Percentiles rank a stretch among this genome's conserved stretches.
These are phyloP conservation scores for Sardinella longiceps DNA, from an alignment of 2,797 vertebrate genomes.

Conservation along the genomic window DNA sequence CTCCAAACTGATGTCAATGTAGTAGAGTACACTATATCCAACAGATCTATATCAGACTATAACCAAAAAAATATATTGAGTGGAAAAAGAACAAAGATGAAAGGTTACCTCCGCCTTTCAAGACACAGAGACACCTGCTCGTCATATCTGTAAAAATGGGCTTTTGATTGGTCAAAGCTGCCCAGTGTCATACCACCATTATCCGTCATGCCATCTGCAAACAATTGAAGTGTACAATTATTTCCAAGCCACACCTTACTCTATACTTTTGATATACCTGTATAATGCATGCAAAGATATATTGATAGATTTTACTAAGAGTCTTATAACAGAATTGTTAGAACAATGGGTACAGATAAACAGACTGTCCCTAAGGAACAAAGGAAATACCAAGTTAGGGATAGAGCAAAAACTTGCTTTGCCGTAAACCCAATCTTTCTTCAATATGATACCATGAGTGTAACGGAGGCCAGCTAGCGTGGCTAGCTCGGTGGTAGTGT, in stretches of 20 bases:
- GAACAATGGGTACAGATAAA: too few species aligned
- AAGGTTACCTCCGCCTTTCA: conserved; percentile 88
- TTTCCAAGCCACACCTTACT: neutral
- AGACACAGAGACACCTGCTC: conserved; percentile 95
- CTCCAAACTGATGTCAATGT: neutral
- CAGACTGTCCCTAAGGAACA: too few species aligned
- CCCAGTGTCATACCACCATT: conserved; percentile 88
- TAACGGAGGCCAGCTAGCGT: too few species aligned
- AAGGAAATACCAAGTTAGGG: too few species aligned
- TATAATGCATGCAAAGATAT: too few species aligned
- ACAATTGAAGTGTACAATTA: conserved; percentile 9
- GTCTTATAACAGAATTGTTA: too few species aligned
- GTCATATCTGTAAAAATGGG: conserved; percentile 96
- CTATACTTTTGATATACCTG: neutral
- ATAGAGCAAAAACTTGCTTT: too few species aligned
- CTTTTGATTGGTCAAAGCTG: conserved; percentile 93
- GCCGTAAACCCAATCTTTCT: too few species aligned
- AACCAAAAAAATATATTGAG: neutral
- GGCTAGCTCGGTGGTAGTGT: too few species aligned
- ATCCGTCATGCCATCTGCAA: conserved; percentile 82
- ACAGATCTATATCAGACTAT: neutral
- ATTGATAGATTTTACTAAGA: too few species aligned
- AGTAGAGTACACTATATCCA: neutral
- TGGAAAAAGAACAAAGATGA: neutral
- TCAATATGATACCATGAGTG: too few species aligned